Conservation (phyloP, 2,888 invertebrate genomes). For the Venustoraphidia nigricollis region DNA sequence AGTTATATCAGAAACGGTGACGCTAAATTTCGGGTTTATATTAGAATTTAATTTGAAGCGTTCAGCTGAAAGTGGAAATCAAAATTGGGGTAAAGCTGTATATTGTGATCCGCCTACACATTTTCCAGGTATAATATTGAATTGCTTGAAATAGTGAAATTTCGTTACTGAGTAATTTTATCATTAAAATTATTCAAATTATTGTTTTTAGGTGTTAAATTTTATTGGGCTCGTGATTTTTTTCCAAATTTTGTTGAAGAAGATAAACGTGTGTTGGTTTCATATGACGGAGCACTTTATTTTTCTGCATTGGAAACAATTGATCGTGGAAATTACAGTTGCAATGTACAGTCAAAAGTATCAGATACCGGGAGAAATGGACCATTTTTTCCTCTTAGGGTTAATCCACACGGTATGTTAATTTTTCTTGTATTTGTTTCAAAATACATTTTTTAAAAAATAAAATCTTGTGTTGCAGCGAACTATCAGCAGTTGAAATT, state of each 20-base stretch:
- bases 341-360: conserved; percentile 76
- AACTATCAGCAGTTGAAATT: conserved; percentile 85
- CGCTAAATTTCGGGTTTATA: conserved; percentile 78
- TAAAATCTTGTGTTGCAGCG: conserved; percentile 30
- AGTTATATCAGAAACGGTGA: conserved; percentile 75
- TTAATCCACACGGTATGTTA: conserved; percentile 60
- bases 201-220: conserved; percentile 46
- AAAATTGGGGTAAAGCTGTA: conserved; percentile 88
- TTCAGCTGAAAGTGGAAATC: conserved; percentile 67
- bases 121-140: conserved; percentile 48
- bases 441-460: conserved; percentile 2
- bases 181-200: not conserved
- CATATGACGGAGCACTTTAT: conserved; percentile 84
- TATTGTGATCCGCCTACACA: conserved; percentile 87
- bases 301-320: conserved; percentile 87
- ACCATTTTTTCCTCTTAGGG: conserved; percentile 69
- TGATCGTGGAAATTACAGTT: conserved; percentile 80
- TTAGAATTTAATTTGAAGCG: conserved; percentile 81
- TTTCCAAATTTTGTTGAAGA: conserved; percentile 90
- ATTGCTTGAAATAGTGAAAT: not conserved
- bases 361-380: conserved; percentile 82
- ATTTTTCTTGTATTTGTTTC: conserved; percentile 3
- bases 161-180: not conserved
- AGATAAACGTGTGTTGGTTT: conserved; percentile 84
- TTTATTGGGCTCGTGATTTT: conserved; percentile 80